Conservation (phyloP, 2,888 invertebrate species). For the Pristionchus japonicus region DNA sequence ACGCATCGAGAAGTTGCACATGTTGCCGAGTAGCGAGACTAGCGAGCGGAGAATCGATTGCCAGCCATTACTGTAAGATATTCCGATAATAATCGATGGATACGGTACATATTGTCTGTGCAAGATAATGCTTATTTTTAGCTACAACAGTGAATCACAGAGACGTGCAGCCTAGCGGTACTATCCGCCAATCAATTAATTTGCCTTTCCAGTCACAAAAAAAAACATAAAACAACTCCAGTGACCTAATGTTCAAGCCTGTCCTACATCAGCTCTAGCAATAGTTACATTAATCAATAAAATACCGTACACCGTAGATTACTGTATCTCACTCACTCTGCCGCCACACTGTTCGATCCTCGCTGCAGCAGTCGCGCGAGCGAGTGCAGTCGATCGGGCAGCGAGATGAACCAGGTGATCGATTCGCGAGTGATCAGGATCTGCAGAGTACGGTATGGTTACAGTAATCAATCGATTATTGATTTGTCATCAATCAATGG, state of each 20-base stretch:
- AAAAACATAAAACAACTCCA: too few species aligned
- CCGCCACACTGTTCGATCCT: not conserved
- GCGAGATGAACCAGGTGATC: not conserved
- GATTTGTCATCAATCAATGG: too few species aligned
- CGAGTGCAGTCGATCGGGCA: not conserved
- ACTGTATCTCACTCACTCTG: constrained; percentile 32
- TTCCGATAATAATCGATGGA: not conserved
- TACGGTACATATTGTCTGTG: not conserved
- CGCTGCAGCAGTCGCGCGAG: not conserved
- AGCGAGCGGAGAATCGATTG: constrained; percentile 46
- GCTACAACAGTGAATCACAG: too few species aligned
- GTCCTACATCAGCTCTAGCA: too few species aligned
- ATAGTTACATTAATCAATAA: too few species aligned
- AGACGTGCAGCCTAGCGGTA: too few species aligned
- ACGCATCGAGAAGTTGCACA: constrained; percentile 53
- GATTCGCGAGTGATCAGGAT: not conserved
- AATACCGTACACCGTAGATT: not conserved
- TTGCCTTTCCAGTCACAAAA: too few species aligned
- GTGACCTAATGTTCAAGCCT: too few species aligned
- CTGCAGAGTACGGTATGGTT: too few species aligned
- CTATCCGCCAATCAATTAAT: too few species aligned
- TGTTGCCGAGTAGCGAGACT: constrained; percentile 52
- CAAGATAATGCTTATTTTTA: too few species aligned
- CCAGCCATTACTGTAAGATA: constrained; percentile 41
- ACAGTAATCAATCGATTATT: too few species aligned